Evolutionary conservation across 2,113 vertebrate genomes (phyloP), one percentile per base, ranked within the genome.

Genomic region (Calonectris borealis): DNA sequence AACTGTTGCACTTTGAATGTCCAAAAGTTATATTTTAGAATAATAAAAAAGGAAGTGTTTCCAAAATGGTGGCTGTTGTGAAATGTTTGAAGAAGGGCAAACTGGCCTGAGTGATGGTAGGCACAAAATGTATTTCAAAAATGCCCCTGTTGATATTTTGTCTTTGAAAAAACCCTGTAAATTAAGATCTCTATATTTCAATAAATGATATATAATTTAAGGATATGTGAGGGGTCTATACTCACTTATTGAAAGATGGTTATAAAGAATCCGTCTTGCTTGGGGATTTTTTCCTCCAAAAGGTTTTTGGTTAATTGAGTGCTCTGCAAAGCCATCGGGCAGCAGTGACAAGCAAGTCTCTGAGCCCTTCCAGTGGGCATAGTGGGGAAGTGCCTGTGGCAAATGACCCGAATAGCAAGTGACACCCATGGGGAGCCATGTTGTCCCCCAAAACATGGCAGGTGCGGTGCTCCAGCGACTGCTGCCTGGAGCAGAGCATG

Each of bases 1-100:
- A 98, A 98, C 98, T 99, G 98, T 99, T 99, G 99, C 99, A 99
- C 99, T 99, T 98, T 98, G 98, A 98, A 98, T 98, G 98, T 98
- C 97, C 98, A 97, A 98, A 98, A 98, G 94, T 97, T 98, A 98
- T 98, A 98, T 98, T 98, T 98, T 98, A 98, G 97, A 98, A 98
- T 98, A 98, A 98, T 98, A 98, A 98, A 98, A 98, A 98, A 94
- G 58, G 96, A 98, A 96, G 92, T 97, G 89, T 98, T 98, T 98
- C 96, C 97, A 95, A 98, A 97, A 97, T 96, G 87, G 94, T 96
- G 96, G 97, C 79, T 98, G 97, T 98, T 98, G 98, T 98, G 98
- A 98, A 96, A 96, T 98, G 92, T 97, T 98, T 98, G 98, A 94
- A 98, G 97, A 97, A 97, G 80, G 79, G 84, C 78, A 73, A 97